phyloP scores from a whole-genome alignment of 2,797 vertebrate genomes.

The Pipistrellus pipistrellus region DNA sequence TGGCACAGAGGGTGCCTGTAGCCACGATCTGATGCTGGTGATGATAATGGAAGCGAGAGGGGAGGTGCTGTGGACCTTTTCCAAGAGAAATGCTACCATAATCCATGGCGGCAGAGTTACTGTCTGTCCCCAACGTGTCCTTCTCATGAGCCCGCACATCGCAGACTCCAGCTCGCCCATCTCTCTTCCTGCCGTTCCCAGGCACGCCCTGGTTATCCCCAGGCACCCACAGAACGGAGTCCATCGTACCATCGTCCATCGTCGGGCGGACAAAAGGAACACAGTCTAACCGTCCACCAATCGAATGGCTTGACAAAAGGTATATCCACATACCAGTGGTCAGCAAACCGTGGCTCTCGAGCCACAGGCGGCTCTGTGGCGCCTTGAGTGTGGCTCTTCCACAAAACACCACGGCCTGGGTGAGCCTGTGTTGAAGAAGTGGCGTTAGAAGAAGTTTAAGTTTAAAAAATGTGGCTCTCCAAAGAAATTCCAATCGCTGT shows the following conservation, averaged over 20 bases:
- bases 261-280: neutral
- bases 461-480: too few species aligned
- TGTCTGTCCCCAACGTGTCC: neutral
- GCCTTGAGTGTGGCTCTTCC: too few species aligned
- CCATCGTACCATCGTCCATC: fast-evolving
- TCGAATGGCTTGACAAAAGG: neutral
- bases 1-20: neutral
- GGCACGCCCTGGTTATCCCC: too few species aligned
- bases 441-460: too few species aligned
- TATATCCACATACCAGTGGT: too few species aligned
- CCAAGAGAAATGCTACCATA: neutral
- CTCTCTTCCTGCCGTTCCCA: neutral
- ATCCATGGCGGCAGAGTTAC: neutral
- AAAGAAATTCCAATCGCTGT: too few species aligned
- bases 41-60: neutral
- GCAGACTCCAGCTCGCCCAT: neutral
- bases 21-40: fast-evolving
- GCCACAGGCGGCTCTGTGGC: too few species aligned
- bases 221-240: neutral
- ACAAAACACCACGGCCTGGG: too few species aligned
- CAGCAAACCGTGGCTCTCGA: too few species aligned
- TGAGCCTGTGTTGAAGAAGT: too few species aligned
- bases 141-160: neutral
- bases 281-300: neutral
- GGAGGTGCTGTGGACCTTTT: neutral